Conservation (phyloP, 2,888 invertebrate species). For the Cephus sareptanus region DNA sequence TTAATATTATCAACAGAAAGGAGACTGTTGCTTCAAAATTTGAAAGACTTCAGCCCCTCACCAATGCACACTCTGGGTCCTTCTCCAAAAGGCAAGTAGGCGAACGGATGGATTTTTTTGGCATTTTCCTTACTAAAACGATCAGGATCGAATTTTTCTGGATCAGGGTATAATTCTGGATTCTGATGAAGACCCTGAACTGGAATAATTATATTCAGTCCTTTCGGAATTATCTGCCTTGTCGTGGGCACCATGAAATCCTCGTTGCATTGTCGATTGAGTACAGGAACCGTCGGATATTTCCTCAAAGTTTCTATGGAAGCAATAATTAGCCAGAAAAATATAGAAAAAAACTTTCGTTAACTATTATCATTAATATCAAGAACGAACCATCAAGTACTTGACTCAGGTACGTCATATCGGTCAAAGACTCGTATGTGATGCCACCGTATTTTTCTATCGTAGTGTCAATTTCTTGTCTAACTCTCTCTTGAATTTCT, state of each 20-base stretch:
- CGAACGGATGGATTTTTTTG: conserved; percentile 11
- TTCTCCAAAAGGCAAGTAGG: conserved; percentile 9
- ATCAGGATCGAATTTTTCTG: conserved; percentile 15
- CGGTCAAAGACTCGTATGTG: conserved; percentile 69
- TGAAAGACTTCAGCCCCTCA: neutral
- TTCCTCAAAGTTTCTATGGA: conserved; percentile 66
- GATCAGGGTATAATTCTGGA: conserved; percentile 19
- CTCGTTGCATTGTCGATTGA: conserved; percentile 68
- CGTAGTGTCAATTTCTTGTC: conserved; percentile 66
- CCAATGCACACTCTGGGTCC: neutral
- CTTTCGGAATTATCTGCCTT: conserved; percentile 46
- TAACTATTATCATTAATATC: too few relatives aligned
- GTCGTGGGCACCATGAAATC: conserved; percentile 68
- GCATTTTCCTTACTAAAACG: conserved; percentile 13
- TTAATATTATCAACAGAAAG: neutral
- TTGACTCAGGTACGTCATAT: conserved; percentile 71
- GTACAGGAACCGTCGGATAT: conserved; percentile 68
- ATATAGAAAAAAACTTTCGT: neutral
- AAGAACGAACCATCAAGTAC: conserved; percentile 67
- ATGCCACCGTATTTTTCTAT: conserved; percentile 66
- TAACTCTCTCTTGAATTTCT: conserved; percentile 67
- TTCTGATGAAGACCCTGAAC: conserved; percentile 18
- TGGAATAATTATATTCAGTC: conserved; percentile 14
- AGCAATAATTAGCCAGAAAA: too few relatives aligned
- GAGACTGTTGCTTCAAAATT: neutral